Conservation (phyloP, 2,797 vertebrate genomes). For the Pipistrellus pygmaeus region DNA sequence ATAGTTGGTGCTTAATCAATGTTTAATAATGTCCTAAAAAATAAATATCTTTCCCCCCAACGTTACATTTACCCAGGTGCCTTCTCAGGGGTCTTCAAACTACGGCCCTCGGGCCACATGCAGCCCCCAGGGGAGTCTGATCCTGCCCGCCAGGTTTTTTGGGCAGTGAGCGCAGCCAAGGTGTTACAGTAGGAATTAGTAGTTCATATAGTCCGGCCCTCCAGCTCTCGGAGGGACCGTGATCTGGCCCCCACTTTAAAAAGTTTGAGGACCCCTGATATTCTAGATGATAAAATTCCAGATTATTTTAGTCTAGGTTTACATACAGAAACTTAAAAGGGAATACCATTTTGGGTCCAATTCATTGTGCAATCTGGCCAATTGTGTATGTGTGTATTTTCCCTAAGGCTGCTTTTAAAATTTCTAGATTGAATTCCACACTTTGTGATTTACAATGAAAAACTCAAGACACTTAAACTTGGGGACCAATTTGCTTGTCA, state of each 20-base stretch:
- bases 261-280: too few species aligned
- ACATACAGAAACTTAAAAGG: not conserved
- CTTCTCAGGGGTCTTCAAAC: too few species aligned
- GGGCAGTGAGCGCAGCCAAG: too few species aligned
- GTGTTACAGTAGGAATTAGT: too few species aligned
- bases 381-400: not conserved
- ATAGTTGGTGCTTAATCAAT: slow-evolving; percentile 26
- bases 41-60: not conserved
- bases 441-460: slow-evolving; percentile 36
- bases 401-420: not conserved
- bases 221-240: too few species aligned
- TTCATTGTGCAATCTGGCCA: not conserved
- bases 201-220: too few species aligned
- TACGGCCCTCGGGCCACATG: too few species aligned
- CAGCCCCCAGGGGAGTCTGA: too few species aligned
- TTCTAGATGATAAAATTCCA: not conserved
- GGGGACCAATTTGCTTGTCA: not conserved
- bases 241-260: too few species aligned
- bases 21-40: slow-evolving; percentile 33
- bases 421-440: not conserved
- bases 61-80: not conserved
- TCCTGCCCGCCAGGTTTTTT: too few species aligned
- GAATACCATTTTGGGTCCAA: not conserved
- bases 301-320: not conserved
- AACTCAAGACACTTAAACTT: not conserved